phyloP scores from a whole-genome alignment of 2,888 invertebrate genomes.

The Agrotis ipsilon region DNA sequence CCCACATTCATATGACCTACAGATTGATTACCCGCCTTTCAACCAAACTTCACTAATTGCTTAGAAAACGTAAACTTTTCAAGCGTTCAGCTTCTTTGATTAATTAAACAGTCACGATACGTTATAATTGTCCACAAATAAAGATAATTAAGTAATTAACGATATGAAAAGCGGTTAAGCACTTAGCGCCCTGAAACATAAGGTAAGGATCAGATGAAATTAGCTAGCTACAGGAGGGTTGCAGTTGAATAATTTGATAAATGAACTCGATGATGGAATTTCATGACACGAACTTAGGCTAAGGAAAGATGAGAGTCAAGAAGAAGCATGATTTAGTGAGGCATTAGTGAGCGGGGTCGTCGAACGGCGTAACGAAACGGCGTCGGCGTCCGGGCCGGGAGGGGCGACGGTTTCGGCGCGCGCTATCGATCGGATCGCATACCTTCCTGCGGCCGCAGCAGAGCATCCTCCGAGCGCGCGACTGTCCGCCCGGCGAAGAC shows the following conservation, averaged over 20 bases:
- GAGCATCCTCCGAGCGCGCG: constrained; percentile 97
- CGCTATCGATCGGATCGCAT: constrained; percentile 90
- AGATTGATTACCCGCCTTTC: constrained; percentile 65
- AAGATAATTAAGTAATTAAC: constrained; percentile 25
- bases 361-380: constrained; percentile 79
- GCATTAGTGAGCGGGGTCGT: constrained; percentile 87
- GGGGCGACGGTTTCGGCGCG: constrained; percentile 89
- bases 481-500: constrained; percentile 92
- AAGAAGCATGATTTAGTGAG: constrained; percentile 79
- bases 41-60: constrained; percentile 62
- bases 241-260: constrained; percentile 37
- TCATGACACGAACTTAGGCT: constrained; percentile 34
- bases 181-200: constrained; percentile 35
- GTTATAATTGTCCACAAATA: constrained; percentile 15
- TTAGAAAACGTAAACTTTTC: constrained; percentile 51
- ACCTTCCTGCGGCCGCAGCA: constrained; percentile 99
- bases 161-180: constrained; percentile 27
- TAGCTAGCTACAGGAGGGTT: neutral
- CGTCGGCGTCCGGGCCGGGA: constrained; percentile 89
- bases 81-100: constrained; percentile 31
- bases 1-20: constrained; percentile 64
- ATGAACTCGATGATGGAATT: constrained; percentile 47
- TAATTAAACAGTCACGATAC: constrained; percentile 34
- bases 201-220: constrained; percentile 7
- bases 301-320: constrained; percentile 65